Base-by-base conservation (phyloP, 2,888 invertebrate species). In the Ferdinandea cuprea region DNA sequence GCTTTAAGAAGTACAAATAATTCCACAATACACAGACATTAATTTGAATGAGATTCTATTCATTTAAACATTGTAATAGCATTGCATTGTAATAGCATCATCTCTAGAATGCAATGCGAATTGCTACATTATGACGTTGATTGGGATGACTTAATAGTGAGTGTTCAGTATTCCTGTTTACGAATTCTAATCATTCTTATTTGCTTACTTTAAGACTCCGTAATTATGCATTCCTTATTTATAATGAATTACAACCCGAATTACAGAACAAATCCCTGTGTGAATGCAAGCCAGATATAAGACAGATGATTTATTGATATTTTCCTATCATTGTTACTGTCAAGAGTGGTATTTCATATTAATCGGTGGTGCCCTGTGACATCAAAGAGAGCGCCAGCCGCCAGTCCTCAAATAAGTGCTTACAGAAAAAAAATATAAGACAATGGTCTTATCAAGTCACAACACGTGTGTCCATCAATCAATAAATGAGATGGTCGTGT, bases 381-480 rank as follows among this genome's bases (percentile, higher is more conserved):
- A 28, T 35, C 32, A 35, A 54, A 48, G 48, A 13, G 13, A 13
- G 2, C 25, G 28, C 48, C 8, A 19, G 5, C 19, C 17, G 48
- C 15, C 13, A 48, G 11, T 48, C 13, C 28, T 13, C 13, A 8
- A 19, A 28, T n/a, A n/a, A n/a, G n/a, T n/a, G n/a, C n/a, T 15
- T 15, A 15, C 42, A 11, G 6, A 17, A 17, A 17, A 4, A 17
- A 52, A 52, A 52, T 13, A 9, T 32, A 54, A 54, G 25, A 17
- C 37, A 25, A 17, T 28, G 9, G 35, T 11, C 30, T 30, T 66
- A 66, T 54, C 42, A 19, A 42, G 32, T 4, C 44, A 54, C 21
- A 32, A 46, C 35, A 68, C 54, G 56, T 56, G 19, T 19, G 54
- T 42, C n/a, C 54, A 56, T 68, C 25, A 68, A 68, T 68, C 54